These are phyloP conservation scores for Equus przewalskii DNA, from an alignment of 2,113 vertebrate species.

Conservation along the genomic window DNA sequence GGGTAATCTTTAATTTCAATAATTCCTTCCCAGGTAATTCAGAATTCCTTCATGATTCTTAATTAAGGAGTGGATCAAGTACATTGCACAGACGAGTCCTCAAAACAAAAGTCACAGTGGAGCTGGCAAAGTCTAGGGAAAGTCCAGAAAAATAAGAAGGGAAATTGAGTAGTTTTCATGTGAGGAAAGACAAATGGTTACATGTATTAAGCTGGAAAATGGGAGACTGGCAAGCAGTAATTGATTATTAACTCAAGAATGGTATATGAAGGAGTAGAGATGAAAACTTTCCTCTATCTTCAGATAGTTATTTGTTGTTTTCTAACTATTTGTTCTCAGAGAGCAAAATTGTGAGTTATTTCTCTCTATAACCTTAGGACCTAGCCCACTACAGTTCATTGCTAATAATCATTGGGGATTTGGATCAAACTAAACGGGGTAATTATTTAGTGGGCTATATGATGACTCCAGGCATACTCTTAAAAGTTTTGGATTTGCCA, in stretches of 20 bases:
- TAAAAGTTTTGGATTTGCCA: neutral
- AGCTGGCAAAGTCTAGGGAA: neutral
- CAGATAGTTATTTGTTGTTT: neutral
- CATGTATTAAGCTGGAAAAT: constrained; percentile 3
- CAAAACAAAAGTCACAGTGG: neutral
- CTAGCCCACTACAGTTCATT: neutral
- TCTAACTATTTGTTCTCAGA: neutral
- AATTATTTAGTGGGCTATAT: neutral
- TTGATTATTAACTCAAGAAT: neutral
- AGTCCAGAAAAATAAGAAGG: neutral
- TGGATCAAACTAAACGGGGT: neutral
- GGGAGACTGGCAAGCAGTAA: neutral
- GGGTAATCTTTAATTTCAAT: constrained; percentile 7
- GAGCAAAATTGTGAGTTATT: neutral
- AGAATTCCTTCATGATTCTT: constrained; percentile 15
- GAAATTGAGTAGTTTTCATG: neutral
- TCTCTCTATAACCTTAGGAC: neutral
- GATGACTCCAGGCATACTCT: neutral
- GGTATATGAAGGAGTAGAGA: neutral
- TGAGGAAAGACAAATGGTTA: neutral
- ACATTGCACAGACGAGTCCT: neutral
- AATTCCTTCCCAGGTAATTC: neutral
- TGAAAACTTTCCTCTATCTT: neutral
- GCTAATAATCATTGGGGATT: neutral
- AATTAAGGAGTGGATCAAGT: neutral